Percentiles rank a stretch among this genome's conserved stretches.
phyloP scores from a whole-genome alignment of 1,140 invertebrate genomes.

The Uloborus diversus region DNA sequence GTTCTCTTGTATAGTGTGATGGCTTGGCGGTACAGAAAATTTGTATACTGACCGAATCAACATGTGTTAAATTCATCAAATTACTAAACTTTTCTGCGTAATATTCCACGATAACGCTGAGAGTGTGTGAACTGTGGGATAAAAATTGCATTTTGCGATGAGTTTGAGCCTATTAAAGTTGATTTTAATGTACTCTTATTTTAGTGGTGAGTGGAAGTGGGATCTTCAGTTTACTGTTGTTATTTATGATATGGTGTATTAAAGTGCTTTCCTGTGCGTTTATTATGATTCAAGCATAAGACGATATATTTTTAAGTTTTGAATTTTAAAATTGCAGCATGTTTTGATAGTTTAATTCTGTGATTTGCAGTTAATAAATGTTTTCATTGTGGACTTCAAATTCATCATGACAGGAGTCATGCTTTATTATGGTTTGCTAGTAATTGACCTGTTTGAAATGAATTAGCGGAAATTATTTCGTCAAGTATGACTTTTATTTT shows the following conservation, averaged over 20 bases:
- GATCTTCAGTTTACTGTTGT: slow-evolving; percentile 1
- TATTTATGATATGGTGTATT: neutral
- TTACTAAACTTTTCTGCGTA: neutral
- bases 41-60: slow-evolving; percentile 33
- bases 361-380: neutral
- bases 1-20: slow-evolving; percentile 7
- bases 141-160: slow-evolving; percentile 35
- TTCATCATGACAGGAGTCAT: neutral
- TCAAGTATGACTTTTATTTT: no score
- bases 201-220: slow-evolving; percentile 31
- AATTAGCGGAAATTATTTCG: no score
- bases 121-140: slow-evolving; percentile 9
- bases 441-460: no score
- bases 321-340: neutral
- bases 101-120: neutral
- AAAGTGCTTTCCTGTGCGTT: neutral
- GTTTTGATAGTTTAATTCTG: neutral
- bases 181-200: slow-evolving; percentile 13
- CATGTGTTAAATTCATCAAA: slow-evolving; percentile 46
- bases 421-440: no score
- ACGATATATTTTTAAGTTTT: neutral
- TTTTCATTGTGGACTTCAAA: neutral
- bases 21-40: slow-evolving; percentile 53
- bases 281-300: neutral
- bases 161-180: no score